phyloP scores from a whole-genome alignment of 2,888 invertebrate genomes.

The Pollenia labialis region DNA sequence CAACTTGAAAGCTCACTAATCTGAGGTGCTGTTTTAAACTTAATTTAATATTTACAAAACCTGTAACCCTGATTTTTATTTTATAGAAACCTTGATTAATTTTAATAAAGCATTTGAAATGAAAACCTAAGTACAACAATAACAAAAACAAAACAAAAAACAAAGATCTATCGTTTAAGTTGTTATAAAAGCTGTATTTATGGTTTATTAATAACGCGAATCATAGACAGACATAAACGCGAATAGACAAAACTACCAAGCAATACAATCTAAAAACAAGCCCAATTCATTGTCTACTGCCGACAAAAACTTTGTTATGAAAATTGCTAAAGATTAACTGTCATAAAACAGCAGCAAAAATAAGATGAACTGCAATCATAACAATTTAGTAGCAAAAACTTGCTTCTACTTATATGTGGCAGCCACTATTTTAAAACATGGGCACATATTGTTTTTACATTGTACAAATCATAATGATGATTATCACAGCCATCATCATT shows the following conservation, averaged over 20 bases:
- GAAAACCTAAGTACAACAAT: slow-evolving; percentile 9
- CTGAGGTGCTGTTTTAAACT: too few relatives aligned
- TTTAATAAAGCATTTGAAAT: slow-evolving; percentile 48
- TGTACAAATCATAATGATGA: slow-evolving; percentile 67
- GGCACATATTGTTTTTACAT: slow-evolving; percentile 47
- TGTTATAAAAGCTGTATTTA: slow-evolving; percentile 52
- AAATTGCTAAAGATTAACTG: slow-evolving; percentile 66
- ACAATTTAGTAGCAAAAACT: slow-evolving; percentile 26
- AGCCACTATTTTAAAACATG: slow-evolving; percentile 8
- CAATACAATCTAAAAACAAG: background rate
- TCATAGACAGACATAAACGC: background rate
- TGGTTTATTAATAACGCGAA: slow-evolving; percentile 22
- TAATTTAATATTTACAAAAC: too few relatives aligned
- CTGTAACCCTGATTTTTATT: too few relatives aligned
- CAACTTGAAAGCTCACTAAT: too few relatives aligned
- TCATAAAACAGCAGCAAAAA: slow-evolving; percentile 65
- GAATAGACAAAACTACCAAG: background rate
- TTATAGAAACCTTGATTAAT: slow-evolving; percentile 37
- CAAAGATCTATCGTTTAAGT: slow-evolving; percentile 2
- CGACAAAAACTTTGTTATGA: slow-evolving; percentile 52
- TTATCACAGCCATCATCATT: slow-evolving; percentile 62
- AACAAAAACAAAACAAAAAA: background rate
- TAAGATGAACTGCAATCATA: slow-evolving; percentile 27
- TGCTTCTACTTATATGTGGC: slow-evolving; percentile 43
- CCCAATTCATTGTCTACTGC: background rate